Percentiles rank a stretch among this genome's conserved stretches.
These are phyloP conservation scores for Streptopelia turtur DNA, from an alignment of 2,797 vertebrate species.

Conservation along the genomic window DNA sequence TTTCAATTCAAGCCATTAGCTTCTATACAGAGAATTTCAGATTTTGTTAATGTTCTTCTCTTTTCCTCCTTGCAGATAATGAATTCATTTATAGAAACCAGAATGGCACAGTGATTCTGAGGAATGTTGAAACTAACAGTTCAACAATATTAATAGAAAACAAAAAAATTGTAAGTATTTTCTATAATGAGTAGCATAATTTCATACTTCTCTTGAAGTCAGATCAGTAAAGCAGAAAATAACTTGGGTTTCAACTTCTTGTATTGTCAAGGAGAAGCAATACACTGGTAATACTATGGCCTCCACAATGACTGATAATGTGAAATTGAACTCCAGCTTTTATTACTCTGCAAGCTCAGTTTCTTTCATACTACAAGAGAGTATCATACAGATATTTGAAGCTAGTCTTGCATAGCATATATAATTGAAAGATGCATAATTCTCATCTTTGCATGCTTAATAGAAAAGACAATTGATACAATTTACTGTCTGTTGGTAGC, in stretches of 20 bases:
- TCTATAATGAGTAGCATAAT: slow-evolving; percentile 26
- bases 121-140: slow-evolving; percentile 83
- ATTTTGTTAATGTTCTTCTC: slow-evolving; percentile 28
- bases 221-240: slow-evolving; percentile 74
- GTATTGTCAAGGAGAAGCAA: slow-evolving; percentile 28
- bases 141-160: slow-evolving; percentile 85
- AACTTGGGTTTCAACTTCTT: slow-evolving; percentile 38
- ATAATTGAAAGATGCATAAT: slow-evolving; percentile 65
- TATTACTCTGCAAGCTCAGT: slow-evolving; percentile 53
- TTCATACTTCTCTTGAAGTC: slow-evolving; percentile 10
- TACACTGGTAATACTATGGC: not conserved
- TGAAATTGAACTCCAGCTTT: slow-evolving; percentile 56
- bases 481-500: not conserved
- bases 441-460: slow-evolving; percentile 24
- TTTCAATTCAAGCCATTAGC: not conserved
- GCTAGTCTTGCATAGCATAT: slow-evolving; percentile 57
- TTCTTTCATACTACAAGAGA: slow-evolving; percentile 8
- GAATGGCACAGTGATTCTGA: slow-evolving; percentile 86
- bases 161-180: slow-evolving; percentile 93
- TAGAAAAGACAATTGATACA: slow-evolving; percentile 10
- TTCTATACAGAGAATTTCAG: not conserved
- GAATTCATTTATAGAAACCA: slow-evolving; percentile 89
- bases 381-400: slow-evolving; percentile 53
- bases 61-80: slow-evolving; percentile 78
- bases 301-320: slow-evolving; percentile 27